phyloP scores from a whole-genome alignment of 2,888 invertebrate species.

The Loripinus fragilis region DNA sequence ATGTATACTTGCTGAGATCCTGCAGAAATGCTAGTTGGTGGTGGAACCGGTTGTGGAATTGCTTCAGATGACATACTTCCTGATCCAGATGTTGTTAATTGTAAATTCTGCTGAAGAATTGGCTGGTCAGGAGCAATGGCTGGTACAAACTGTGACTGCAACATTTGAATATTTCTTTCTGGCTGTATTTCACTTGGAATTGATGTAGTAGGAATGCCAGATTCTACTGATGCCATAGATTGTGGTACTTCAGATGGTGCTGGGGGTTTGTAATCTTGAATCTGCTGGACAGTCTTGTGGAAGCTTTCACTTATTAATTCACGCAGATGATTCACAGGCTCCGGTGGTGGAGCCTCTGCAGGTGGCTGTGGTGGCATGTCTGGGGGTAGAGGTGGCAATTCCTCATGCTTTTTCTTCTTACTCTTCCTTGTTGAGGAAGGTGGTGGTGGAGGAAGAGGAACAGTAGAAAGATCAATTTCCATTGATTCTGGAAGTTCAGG shows the following conservation, averaged over 20 bases:
- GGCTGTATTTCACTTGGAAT: too few species aligned
- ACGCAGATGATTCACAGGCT: not conserved
- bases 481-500: not conserved
- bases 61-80: not conserved
- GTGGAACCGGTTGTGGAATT: constrained; percentile 16
- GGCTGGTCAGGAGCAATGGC: not conserved
- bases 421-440: constrained; percentile 33
- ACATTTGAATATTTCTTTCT: not conserved
- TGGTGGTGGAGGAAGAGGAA: constrained; percentile 55
- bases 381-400: constrained; percentile 21
- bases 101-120: not conserved
- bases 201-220: not conserved
- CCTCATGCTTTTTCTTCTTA: constrained; percentile 49
- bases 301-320: constrained; percentile 4
- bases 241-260: constrained; percentile 17
- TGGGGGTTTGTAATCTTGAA: not conserved
- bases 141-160: not conserved
- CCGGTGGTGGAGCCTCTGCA: not conserved
- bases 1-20: not conserved
- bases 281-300: not conserved
- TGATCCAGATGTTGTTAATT: not conserved
- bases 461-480: constrained; percentile 20
- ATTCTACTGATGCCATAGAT: not conserved
- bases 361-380: not conserved
- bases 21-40: not conserved